phyloP scores from a whole-genome alignment of 2,113 vertebrate species.

The Albula goreensis region DNA sequence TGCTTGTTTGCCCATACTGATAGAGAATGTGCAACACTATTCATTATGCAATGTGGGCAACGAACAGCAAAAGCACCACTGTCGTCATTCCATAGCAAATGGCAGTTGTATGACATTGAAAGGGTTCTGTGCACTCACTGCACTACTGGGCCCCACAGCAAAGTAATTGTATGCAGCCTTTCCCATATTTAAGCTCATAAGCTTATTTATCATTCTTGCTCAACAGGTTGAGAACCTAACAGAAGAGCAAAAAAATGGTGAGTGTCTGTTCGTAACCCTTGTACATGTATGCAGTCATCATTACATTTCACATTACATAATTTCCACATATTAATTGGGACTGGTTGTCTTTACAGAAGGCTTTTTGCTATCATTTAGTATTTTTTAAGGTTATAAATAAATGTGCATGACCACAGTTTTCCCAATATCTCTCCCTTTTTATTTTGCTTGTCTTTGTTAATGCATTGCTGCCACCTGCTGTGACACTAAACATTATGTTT shows the following conservation, averaged over 20 bases:
- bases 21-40: no score
- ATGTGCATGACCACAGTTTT: neutral
- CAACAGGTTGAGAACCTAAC: conserved; percentile 75
- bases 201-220: conserved; percentile 24
- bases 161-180: no score
- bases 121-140: no score
- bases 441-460: neutral
- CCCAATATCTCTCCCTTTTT: neutral
- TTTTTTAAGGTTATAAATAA: neutral
- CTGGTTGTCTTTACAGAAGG: neutral
- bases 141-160: no score
- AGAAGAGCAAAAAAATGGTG: conserved; percentile 78
- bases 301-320: neutral
- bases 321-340: no score
- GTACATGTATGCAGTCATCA: neutral
- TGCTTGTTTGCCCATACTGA: neutral
- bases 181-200: neutral
- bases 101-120: no score
- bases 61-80: no score
- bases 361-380: neutral
- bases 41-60: no score
- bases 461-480: neutral
- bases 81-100: no score
- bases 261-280: conserved; percentile 29
- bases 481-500: no score